Evolutionary conservation across 2,113 vertebrate genomes (phyloP).

Genomic region (Natator depressus): DNA sequence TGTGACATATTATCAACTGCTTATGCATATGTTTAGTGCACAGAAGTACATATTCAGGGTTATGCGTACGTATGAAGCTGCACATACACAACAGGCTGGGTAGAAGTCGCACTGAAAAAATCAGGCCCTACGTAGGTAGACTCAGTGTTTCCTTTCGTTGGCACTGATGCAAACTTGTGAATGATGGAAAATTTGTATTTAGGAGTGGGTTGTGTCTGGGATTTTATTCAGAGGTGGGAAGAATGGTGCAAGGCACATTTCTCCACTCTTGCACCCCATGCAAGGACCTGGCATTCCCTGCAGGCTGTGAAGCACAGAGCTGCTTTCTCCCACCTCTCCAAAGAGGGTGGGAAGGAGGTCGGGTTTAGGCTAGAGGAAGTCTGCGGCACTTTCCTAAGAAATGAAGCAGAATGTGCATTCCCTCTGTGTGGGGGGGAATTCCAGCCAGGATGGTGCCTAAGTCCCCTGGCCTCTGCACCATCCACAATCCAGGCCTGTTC

Average conservation of each 20-base stretch:
- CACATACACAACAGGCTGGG: neutral
- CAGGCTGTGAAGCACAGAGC: neutral
- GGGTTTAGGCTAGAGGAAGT: neutral
- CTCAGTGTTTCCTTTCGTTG: neutral
- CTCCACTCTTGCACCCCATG: neutral
- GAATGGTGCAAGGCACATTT: neutral
- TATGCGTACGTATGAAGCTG: neutral
- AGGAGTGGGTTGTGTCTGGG: neutral
- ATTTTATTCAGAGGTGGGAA: neutral
- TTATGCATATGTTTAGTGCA: neutral
- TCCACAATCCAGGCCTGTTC: neutral
- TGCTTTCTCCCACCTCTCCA: too few species aligned
- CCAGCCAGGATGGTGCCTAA: neutral
- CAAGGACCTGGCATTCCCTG: too few species aligned
- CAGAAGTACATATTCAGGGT: neutral
- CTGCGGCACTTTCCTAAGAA: neutral
- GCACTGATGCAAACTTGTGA: neutral
- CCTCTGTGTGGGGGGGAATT: neutral
- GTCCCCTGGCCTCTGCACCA: neutral
- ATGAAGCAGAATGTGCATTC: neutral
- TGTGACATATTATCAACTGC: too few species aligned
- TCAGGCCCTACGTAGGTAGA: neutral
- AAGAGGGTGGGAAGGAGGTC: neutral
- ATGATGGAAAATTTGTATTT: neutral
- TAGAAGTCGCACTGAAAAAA: neutral